Percentiles rank a stretch among this genome's conserved stretches.
Conservation (phyloP, 2,797 vertebrate genomes). For the Zenarchopterus dispar region DNA sequence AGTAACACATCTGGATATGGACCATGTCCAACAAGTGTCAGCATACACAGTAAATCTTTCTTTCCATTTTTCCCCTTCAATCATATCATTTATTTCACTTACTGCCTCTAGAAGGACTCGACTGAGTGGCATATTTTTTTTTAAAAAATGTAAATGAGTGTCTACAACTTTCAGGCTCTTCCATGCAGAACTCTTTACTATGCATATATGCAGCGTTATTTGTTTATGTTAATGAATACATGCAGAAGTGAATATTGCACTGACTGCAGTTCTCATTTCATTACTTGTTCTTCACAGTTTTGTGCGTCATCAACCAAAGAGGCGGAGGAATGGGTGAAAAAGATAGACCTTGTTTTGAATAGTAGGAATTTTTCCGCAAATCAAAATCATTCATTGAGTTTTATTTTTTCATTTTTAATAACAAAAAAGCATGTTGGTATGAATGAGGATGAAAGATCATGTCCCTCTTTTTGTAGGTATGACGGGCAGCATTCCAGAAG, state of each 20-base stretch:
- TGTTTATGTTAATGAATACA: constrained; percentile 75
- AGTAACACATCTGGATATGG: constrained; percentile 20
- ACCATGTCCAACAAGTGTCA: no score
- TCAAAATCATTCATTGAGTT: not conserved
- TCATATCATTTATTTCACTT: constrained; percentile 55
- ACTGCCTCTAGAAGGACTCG: constrained; percentile 43
- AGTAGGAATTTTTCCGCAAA: constrained; percentile 74
- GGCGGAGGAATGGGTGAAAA: constrained; percentile 95
- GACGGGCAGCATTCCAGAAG: constrained; percentile 88
- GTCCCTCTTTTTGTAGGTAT: constrained; percentile 77
- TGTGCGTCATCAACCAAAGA: constrained; percentile 91
- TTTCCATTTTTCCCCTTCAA: no score
- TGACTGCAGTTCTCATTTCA: constrained; percentile 65
- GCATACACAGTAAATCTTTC: no score
- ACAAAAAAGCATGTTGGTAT: no score
- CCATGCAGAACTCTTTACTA: constrained; percentile 66
- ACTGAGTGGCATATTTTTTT: constrained; percentile 48
- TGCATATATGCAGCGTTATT: constrained; percentile 73
- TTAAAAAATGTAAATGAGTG: constrained; percentile 50
- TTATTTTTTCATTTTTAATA: no score
- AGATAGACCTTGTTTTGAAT: constrained; percentile 91
- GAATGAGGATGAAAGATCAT: no score
- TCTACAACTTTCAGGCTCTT: constrained; percentile 50
- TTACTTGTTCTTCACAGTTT: constrained; percentile 84
- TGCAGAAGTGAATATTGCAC: constrained; percentile 53